phyloP scores from a whole-genome alignment of 2,113 vertebrate genomes.

The Rhinopomastus cyanomelas region DNA sequence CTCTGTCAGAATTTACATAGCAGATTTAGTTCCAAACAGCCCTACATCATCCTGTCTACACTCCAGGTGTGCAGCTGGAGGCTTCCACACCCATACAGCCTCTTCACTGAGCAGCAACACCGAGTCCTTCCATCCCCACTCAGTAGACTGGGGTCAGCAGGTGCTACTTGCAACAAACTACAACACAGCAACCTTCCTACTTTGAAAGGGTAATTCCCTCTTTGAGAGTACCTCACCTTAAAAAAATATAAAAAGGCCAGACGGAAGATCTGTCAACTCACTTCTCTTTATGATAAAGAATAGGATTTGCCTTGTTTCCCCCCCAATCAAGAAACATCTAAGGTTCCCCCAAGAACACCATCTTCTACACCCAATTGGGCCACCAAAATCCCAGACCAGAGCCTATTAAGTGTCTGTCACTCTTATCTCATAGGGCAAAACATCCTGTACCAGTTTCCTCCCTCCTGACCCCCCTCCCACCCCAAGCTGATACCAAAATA shows the following conservation, averaged over 20 bases:
- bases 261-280: accelerated
- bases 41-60: background rate
- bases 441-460: background rate
- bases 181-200: background rate
- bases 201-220: background rate
- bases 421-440: background rate
- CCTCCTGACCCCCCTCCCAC: no score
- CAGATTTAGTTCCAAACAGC: background rate
- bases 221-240: background rate
- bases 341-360: background rate
- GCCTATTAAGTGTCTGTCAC: background rate
- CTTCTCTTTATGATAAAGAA: background rate
- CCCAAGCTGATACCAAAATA: background rate
- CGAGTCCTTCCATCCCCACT: no score
- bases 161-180: background rate
- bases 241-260: background rate
- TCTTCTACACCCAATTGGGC: background rate
- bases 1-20: background rate
- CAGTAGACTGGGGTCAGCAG: background rate
- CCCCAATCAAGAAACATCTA: background rate
- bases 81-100: background rate
- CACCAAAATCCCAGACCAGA: background rate
- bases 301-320: background rate
- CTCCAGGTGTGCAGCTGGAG: background rate
- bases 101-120: background rate